These are phyloP conservation scores for Coregonus clupeaformis DNA, from an alignment of 2,113 vertebrate genomes.

Conservation along the genomic window DNA sequence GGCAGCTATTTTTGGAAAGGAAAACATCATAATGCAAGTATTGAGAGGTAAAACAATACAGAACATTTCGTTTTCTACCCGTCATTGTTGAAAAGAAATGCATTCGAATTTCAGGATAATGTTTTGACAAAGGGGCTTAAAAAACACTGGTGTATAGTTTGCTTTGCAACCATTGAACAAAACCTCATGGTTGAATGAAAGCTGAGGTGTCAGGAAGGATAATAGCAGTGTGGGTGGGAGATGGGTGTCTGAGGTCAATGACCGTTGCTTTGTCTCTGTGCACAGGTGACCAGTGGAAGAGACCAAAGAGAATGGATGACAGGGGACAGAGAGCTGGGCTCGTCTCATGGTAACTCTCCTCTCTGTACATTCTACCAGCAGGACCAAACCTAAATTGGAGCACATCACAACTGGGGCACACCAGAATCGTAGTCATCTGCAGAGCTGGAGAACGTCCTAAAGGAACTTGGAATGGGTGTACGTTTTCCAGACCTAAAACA, in stretches of 20 bases:
- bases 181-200: conserved; percentile 3
- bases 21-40: conserved; percentile 57
- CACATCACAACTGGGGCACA: conserved; percentile 18
- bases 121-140: background rate
- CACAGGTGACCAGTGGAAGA: conserved; percentile 45
- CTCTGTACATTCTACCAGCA: conserved; percentile 29
- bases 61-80: no score
- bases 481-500: conserved; percentile 4
- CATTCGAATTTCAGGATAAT: conserved; percentile 5
- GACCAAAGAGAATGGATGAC: conserved; percentile 46
- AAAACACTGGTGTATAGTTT: background rate
- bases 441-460: conserved; percentile 34
- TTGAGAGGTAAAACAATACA: conserved; percentile 36
- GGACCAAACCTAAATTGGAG: conserved; percentile 32
- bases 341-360: conserved; percentile 53
- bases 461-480: conserved; percentile 2
- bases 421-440: conserved; percentile 27
- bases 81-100: no score
- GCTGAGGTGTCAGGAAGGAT: conserved; percentile 24
- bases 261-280: conserved; percentile 6
- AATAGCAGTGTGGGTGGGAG: background rate
- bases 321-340: conserved; percentile 45
- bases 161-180: background rate
- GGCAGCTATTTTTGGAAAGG: conserved; percentile 67
- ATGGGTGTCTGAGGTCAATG: background rate